Conservation (phyloP, 1,140 invertebrate species). For the Nebria ingens region DNA sequence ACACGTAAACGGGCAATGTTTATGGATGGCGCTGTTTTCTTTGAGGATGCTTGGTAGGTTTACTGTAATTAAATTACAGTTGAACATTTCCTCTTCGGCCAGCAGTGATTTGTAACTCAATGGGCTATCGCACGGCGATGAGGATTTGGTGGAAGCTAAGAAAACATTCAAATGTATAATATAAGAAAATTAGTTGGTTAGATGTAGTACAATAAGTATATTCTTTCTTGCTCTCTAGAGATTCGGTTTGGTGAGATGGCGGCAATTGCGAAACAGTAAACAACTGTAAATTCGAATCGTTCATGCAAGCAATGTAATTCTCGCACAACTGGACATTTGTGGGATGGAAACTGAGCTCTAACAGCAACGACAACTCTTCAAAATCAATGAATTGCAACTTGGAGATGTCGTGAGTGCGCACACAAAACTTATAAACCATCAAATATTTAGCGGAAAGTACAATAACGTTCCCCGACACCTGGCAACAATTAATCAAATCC, state of each 20-base stretch:
- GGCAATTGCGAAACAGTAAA: conserved; percentile 23
- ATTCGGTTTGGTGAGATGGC: neutral
- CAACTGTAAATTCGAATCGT: conserved; percentile 35
- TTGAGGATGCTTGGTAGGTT: conserved; percentile 30
- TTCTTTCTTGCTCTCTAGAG: conserved; percentile 12
- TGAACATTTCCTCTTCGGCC: conserved; percentile 20
- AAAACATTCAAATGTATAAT: neutral
- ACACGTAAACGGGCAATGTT: conserved; percentile 32
- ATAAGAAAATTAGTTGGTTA: conserved; percentile 3
- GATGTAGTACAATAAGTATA: conserved; percentile 12
- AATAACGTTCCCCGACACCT: conserved; percentile 49
- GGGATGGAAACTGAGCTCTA: conserved; percentile 42
- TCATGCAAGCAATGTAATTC: conserved; percentile 46
- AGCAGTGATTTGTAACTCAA: conserved; percentile 28
- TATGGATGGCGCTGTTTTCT: conserved; percentile 32
- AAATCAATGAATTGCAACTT: conserved; percentile 55
- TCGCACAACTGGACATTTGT: conserved; percentile 42
- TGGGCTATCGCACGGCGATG: conserved; percentile 15
- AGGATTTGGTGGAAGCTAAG: neutral
- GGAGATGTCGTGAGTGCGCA: conserved; percentile 51
- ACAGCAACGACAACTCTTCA: conserved; percentile 39
- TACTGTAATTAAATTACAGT: conserved; percentile 22
- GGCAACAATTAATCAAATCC: conserved; percentile 49
- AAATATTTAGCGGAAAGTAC: conserved; percentile 42
- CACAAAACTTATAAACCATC: conserved; percentile 45